phyloP scores from a whole-genome alignment of 1,140 invertebrate genomes.

The Andrena cerasifolii region DNA sequence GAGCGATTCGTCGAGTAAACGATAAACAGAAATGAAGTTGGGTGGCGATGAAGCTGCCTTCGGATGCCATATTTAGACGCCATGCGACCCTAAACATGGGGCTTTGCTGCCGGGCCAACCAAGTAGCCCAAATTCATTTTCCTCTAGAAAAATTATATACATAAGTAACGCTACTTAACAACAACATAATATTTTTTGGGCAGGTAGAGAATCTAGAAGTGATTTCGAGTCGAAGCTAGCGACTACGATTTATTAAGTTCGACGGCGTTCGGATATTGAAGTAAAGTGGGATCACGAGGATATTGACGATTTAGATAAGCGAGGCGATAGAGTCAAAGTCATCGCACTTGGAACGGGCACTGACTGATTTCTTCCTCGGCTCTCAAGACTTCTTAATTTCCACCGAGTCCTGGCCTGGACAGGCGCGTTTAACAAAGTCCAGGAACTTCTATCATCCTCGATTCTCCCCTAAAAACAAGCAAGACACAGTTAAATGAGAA shows the following conservation, averaged over 20 bases:
- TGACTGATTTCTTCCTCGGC: constrained; percentile 60
- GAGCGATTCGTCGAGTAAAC: too few species aligned
- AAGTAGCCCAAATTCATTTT: neutral
- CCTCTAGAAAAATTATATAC: neutral
- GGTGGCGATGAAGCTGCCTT: too few species aligned
- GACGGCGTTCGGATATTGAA: constrained; percentile 24
- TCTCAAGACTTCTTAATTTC: constrained; percentile 56
- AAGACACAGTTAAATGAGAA: too few species aligned
- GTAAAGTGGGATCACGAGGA: constrained; percentile 18
- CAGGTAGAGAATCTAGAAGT: neutral
- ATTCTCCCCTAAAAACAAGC: neutral
- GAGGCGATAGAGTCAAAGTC: constrained; percentile 63
- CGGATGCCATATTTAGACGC: neutral
- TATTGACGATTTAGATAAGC: constrained; percentile 51
- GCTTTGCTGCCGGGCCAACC: neutral
- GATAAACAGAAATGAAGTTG: neutral
- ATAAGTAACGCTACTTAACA: too few species aligned
- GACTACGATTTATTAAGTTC: constrained; percentile 18
- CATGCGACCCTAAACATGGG: neutral
- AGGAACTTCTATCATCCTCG: neutral
- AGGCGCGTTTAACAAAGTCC: constrained; percentile 32
- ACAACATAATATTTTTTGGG: neutral
- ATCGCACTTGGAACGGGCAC: constrained; percentile 56
- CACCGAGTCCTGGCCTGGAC: constrained; percentile 9
- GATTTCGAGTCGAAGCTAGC: too few species aligned